These are phyloP conservation scores for Rhamphomyia laevipes DNA, from an alignment of 2,888 invertebrate genomes.

Conservation along the genomic window DNA sequence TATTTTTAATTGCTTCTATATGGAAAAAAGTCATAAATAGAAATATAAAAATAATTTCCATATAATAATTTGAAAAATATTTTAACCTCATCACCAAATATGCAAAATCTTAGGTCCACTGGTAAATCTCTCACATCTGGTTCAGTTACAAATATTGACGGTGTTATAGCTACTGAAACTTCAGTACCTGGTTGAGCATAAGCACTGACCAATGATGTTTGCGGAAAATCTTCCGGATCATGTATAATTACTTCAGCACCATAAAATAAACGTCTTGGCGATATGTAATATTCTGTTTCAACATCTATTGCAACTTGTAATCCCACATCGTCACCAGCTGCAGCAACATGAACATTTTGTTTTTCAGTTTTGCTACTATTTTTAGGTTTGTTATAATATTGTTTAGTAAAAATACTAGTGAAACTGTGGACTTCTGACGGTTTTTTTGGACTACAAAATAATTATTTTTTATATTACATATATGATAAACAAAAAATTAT, in stretches of 20 bases:
- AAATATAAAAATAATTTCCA: background rate
- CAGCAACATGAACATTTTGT: slow-evolving; percentile 2
- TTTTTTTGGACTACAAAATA: no score
- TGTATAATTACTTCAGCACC: slow-evolving; percentile 32
- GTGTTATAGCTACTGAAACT: slow-evolving; percentile 25
- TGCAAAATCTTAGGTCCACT: slow-evolving; percentile 26
- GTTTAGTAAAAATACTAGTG: no score
- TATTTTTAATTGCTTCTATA: slow-evolving; percentile 18
- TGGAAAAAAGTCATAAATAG: background rate
- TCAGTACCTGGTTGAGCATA: slow-evolving; percentile 21
- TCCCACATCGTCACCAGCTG: slow-evolving; percentile 28
- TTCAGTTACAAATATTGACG: slow-evolving; percentile 26
- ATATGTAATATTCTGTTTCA: slow-evolving; percentile 24
- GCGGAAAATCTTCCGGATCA: slow-evolving; percentile 31
- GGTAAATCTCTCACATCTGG: slow-evolving; percentile 24
- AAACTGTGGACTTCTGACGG: no score
- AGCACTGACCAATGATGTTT: background rate
- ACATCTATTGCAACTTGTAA: slow-evolving; percentile 27
- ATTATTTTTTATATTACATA: no score
- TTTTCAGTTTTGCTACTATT: no score
- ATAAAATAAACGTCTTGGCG: slow-evolving; percentile 24
- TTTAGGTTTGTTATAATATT: background rate
- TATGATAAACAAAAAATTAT: background rate
- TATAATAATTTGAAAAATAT: background rate
- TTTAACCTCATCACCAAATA: slow-evolving; percentile 28